A percentile compares a stretch with the other conserved stretches of the same genome.
These are phyloP conservation scores for Zygaena filipendulae DNA, from an alignment of 2,888 invertebrate species.

Conservation along the genomic window DNA sequence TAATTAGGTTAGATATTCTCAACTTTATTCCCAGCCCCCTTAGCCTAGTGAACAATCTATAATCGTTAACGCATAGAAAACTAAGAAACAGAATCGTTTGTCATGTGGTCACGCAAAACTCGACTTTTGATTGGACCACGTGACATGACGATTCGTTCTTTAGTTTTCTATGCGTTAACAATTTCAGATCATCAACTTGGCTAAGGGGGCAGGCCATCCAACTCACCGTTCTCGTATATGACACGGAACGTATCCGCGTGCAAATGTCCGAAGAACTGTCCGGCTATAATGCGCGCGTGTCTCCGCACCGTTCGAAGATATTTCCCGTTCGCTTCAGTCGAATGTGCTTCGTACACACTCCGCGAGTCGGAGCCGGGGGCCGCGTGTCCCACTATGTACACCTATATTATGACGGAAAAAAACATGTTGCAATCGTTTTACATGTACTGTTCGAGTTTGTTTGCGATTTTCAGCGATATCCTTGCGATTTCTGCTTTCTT, in stretches of 20 bases:
- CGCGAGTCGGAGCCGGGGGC: slow-evolving; percentile 90
- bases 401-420: slow-evolving; percentile 72
- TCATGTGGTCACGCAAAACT: too few species aligned
- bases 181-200: too few species aligned
- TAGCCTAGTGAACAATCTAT: too few species aligned
- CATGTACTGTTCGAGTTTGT: slow-evolving; percentile 2
- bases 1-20: too few species aligned
- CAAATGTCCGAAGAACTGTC: slow-evolving; percentile 93
- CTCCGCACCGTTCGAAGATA: slow-evolving; percentile 81
- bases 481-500: too few species aligned
- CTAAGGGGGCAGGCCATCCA: too few species aligned
- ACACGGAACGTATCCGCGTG: slow-evolving; percentile 92
- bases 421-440: slow-evolving; percentile 1
- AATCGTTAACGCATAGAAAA: too few species aligned
- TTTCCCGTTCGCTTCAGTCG: slow-evolving; percentile 79
- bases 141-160: too few species aligned
- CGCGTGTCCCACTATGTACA: slow-evolving; percentile 90
- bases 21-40: too few species aligned
- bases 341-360: slow-evolving; percentile 75
- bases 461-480: slow-evolving; percentile 6
- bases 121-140: too few species aligned
- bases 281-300: slow-evolving; percentile 84
- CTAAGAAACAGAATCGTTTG: too few species aligned
- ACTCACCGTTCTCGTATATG: slow-evolving; percentile 81
- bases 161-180: too few species aligned